A percentile compares a stretch with the other conserved stretches of the same genome.
Evolutionary conservation across 2,888 invertebrate species (phyloP).

Genomic region (Zaprionus bogoriensis): DNA sequence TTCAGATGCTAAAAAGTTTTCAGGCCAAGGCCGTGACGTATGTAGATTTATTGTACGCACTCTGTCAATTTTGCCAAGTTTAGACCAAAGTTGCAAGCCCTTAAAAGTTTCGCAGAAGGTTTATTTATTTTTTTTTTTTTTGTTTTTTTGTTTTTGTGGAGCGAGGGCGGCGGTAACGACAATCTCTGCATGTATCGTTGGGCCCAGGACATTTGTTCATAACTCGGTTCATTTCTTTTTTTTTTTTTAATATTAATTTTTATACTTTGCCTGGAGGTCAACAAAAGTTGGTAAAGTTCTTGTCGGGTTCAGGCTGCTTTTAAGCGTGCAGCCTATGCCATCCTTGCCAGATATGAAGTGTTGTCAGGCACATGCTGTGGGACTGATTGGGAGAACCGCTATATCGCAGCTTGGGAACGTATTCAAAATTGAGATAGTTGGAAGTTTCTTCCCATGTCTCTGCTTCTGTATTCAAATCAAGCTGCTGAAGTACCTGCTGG

Average conservation of each 20-base stretch:
- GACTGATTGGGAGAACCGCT: too few species aligned
- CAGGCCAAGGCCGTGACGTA: not conserved
- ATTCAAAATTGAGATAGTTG: too few species aligned
- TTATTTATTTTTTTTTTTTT: not conserved
- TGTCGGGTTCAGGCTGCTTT: not conserved
- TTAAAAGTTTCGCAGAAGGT: not conserved
- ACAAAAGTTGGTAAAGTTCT: not conserved
- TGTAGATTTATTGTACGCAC: slow-evolving; percentile 10
- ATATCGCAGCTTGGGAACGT: too few species aligned
- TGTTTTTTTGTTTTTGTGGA: not conserved
- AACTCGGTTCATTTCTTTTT: not conserved
- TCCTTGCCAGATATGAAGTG: not conserved
- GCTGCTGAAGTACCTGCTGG: not conserved
- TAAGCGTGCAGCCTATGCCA: not conserved
- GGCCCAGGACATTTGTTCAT: not conserved
- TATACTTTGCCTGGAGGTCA: not conserved
- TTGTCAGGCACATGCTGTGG: not conserved
- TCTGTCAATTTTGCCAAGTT: not conserved
- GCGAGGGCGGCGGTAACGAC: too few species aligned
- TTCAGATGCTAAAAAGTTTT: slow-evolving; percentile 3
- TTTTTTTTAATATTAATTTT: not conserved
- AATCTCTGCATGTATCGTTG: too few species aligned
- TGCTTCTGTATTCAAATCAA: not conserved
- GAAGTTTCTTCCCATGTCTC: not conserved
- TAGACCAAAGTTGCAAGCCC: not conserved